Evolutionary conservation across 92 coral and sea anemone genomes (phyloP), one percentile per base, ranked within the genome.

Genomic region (Epizoanthus ramosus): DNA sequence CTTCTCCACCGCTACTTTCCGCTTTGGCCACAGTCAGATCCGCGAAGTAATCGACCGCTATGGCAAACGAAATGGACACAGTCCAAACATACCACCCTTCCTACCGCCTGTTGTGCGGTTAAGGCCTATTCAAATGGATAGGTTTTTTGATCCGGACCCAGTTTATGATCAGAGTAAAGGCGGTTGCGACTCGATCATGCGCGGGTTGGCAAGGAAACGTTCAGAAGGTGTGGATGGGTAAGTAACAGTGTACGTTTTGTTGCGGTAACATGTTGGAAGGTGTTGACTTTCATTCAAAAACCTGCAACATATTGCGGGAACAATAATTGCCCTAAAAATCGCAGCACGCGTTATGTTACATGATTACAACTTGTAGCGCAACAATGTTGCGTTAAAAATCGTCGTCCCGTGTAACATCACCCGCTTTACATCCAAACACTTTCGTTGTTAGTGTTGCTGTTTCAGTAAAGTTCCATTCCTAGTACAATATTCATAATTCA

Each of bases 81-180:
- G 28, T 6, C 6, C 5, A 3, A 8, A 22, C 25, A 41, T 0
- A 39, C 75, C 57, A 1, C 33, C 33, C 0, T 52, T 10, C 23
- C 25, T 22, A 9, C 16, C 0, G 14, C 19, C 18, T 41, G 6
- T 39, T 0, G 19, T 14, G 13, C 59, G 47, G 19, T 1, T 60
- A 6, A 21, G 58, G 3, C 71, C 82, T 12, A 60, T 77, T 18
- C 15, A 43, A 33, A 77, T 77, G 82, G 82, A 77, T 59, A 65
- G 82, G 31, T 77, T 77, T 39, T 77, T 77, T 61, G 82, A 77
- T 41, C 82, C 82, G 12, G 82, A 77, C 59, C 69, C 82, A 39
- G 16, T 37, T 5, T 61, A 61, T 19, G 82, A 77, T 37, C 0
- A 13, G 6, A 7, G 1, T 18, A 77, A 47, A 19, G 71, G 65